phyloP scores from a whole-genome alignment of 2,888 invertebrate genomes.

The Drosophila pullipes region DNA sequence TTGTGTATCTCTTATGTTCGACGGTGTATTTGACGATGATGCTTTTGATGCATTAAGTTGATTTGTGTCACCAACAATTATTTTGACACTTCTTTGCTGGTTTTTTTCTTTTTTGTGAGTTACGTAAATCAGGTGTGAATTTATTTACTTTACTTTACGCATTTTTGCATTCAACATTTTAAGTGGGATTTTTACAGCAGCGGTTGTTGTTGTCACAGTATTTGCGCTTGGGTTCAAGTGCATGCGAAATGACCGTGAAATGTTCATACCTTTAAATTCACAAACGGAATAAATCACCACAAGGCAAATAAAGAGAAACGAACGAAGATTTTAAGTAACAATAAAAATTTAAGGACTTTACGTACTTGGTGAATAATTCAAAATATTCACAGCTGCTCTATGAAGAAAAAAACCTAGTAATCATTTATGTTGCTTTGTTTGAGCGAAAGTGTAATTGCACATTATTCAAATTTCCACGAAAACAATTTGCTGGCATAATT shows the following conservation, averaged over 20 bases:
- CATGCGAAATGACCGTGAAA: constrained; percentile 70
- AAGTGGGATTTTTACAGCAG: constrained; percentile 41
- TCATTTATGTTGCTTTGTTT: background rate
- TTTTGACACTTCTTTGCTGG: constrained; percentile 69
- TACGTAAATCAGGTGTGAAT: constrained; percentile 75
- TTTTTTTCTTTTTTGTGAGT: constrained; percentile 39
- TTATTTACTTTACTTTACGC: constrained; percentile 68
- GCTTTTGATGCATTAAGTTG: constrained; percentile 62
- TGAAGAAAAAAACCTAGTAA: background rate
- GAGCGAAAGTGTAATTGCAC: constrained; percentile 32
- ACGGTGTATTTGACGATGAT: constrained; percentile 28
- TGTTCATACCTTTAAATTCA: constrained; percentile 10
- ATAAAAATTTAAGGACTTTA: background rate
- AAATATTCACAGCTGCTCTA: background rate
- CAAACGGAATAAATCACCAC: constrained; percentile 39
- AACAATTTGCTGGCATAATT: constrained; percentile 43
- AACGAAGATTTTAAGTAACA: background rate
- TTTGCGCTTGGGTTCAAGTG: constrained; percentile 66
- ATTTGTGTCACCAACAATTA: constrained; percentile 65
- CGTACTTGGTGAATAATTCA: background rate
- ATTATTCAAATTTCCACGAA: constrained; percentile 32
- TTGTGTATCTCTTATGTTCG: constrained; percentile 34
- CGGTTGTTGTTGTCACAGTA: background rate
- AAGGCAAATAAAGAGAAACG: constrained; percentile 9
- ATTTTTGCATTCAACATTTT: constrained; percentile 63